These are phyloP conservation scores for Bufo gargarizans DNA, from an alignment of 2,113 vertebrate genomes.

Conservation along the genomic window DNA sequence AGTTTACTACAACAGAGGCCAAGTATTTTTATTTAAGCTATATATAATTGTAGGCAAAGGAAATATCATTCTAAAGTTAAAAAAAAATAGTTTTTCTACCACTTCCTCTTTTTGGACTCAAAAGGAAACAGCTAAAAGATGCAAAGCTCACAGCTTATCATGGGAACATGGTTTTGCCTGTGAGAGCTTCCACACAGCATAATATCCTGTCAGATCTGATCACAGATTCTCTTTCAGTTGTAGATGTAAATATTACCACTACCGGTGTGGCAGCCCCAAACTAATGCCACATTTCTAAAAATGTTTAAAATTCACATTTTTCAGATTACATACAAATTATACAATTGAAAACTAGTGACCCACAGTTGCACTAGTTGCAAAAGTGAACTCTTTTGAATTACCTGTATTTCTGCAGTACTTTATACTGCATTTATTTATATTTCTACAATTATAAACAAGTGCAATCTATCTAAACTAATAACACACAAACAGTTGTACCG, in stretches of 20 bases:
- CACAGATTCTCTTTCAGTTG: neutral
- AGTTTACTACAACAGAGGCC: neutral
- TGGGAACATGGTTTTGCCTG: constrained; percentile 43
- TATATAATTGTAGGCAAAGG: constrained; percentile 48
- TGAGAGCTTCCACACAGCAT: constrained; percentile 29
- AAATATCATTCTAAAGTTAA: constrained; percentile 18
- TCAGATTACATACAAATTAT: neutral
- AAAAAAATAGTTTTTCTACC: constrained; percentile 17
- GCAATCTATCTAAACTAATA: no score
- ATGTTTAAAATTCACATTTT: neutral
- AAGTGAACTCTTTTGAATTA: no score
- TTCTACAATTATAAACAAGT: no score
- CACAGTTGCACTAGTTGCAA: no score
- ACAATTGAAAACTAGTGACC: neutral
- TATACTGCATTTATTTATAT: no score
- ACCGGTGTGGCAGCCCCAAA: neutral
- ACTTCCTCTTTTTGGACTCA: constrained; percentile 47
- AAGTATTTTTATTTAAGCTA: constrained; percentile 9
- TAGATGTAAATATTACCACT: constrained; percentile 16
- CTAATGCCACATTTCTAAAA: neutral
- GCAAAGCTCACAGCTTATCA: constrained; percentile 23
- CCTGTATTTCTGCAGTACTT: no score
- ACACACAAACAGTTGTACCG: no score
- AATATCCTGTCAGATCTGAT: constrained; percentile 36
- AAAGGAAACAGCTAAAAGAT: constrained; percentile 42